These are phyloP conservation scores for Pseudococcus viburni DNA, from an alignment of 2,888 invertebrate genomes.

Conservation along the genomic window DNA sequence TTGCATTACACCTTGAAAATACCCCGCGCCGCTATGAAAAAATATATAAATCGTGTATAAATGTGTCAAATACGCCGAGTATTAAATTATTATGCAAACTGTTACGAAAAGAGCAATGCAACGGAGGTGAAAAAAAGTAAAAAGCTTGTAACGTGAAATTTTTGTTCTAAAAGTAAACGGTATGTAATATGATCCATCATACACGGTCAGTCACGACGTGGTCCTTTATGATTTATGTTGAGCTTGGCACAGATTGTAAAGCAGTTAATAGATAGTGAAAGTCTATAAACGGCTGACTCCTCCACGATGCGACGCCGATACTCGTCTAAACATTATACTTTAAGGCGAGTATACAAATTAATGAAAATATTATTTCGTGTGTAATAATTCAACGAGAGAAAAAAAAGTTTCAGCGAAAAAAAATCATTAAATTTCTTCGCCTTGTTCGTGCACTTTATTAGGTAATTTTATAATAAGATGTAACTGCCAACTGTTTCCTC, in stretches of 20 bases:
- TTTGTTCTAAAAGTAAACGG: constrained; percentile 49
- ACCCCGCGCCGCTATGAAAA: background rate
- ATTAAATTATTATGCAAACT: constrained; percentile 55
- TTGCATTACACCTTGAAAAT: constrained; percentile 49
- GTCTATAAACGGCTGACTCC: constrained; percentile 35
- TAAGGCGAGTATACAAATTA: constrained; percentile 44
- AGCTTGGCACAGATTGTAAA: constrained; percentile 52
- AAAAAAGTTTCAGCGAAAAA: constrained; percentile 40
- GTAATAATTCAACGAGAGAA: constrained; percentile 34
- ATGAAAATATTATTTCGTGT: constrained; percentile 57
- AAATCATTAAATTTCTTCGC: constrained; percentile 58
- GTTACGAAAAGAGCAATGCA: background rate
- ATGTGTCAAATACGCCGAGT: constrained; percentile 34
- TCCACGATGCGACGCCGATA: background rate
- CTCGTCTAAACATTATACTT: background rate
- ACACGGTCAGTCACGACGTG: constrained; percentile 62
- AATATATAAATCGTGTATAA: constrained; percentile 42
- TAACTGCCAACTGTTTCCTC: constrained; percentile 22
- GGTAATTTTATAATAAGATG: constrained; percentile 56
- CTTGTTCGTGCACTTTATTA: constrained; percentile 57
- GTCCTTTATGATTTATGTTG: constrained; percentile 63
- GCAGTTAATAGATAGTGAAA: constrained; percentile 59
- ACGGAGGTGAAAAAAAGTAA: constrained; percentile 13
- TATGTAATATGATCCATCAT: constrained; percentile 64
- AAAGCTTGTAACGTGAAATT: constrained; percentile 38